phyloP scores from a whole-genome alignment of 1,140 invertebrate species.

The Cepaea nemoralis region DNA sequence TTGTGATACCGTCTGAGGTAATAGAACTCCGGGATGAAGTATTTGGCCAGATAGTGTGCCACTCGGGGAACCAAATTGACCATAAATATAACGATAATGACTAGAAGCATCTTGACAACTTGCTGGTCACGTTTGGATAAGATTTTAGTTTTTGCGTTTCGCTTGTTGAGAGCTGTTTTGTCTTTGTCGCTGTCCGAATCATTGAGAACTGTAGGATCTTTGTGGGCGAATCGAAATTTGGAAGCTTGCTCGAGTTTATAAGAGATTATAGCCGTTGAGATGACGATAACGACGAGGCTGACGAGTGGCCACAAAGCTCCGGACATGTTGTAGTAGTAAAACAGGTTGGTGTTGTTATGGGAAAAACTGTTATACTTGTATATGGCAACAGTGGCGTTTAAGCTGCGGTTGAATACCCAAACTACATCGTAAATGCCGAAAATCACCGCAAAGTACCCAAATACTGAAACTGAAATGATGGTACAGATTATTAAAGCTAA shows the following conservation, averaged over 20 bases:
- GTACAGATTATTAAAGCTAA: background rate
- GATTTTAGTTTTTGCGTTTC: background rate
- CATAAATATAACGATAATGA: conserved; percentile 23
- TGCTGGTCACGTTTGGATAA: conserved; percentile 5
- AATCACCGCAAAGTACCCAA: conserved; percentile 33
- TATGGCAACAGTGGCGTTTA: conserved; percentile 22
- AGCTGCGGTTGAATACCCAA: conserved; percentile 19
- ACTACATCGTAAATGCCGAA: conserved; percentile 37
- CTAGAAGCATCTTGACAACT: conserved; percentile 30
- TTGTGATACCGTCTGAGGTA: conserved; percentile 29
- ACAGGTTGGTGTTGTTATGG: background rate
- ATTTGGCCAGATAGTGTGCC: conserved; percentile 26
- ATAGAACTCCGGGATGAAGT: conserved; percentile 23
- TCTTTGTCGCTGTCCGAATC: background rate
- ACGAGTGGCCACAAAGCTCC: conserved; percentile 27
- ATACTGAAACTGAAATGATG: conserved; percentile 25
- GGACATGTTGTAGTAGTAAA: conserved; percentile 38
- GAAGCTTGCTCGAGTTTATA: conserved; percentile 1
- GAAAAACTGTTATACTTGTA: conserved; percentile 27
- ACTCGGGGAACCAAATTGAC: conserved; percentile 17
- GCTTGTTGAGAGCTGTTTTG: background rate
- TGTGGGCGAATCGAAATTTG: background rate
- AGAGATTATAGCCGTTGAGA: conserved; percentile 15
- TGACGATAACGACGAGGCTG: conserved; percentile 29
- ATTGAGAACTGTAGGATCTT: no score